Evolutionary conservation across 2,888 invertebrate genomes (phyloP).

Genomic region (Oscheius sp.): DNA sequence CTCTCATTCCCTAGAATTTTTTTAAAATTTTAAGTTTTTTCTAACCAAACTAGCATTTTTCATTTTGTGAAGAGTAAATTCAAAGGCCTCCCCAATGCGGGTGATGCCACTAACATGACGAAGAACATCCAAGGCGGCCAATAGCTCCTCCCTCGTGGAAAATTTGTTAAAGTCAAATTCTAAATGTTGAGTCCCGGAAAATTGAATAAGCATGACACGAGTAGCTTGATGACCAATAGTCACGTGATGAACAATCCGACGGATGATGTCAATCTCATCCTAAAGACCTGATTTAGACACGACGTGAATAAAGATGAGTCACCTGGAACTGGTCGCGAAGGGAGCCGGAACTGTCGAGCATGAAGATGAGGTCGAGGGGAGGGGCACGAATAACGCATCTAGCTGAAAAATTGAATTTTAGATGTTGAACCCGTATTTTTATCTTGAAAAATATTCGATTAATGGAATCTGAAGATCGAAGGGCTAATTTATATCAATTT

Average conservation of each 20-base stretch:
- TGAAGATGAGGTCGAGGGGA: slow-evolving; percentile 67
- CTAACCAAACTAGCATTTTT: slow-evolving; percentile 35
- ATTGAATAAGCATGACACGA: slow-evolving; percentile 67
- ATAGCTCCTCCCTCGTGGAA: slow-evolving; percentile 59
- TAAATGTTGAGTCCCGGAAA: slow-evolving; percentile 68
- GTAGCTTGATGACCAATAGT: slow-evolving; percentile 66
- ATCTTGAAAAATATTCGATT: too few species aligned
- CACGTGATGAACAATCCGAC: slow-evolving; percentile 63
- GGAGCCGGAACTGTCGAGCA: slow-evolving; percentile 68
- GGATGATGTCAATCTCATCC: slow-evolving; percentile 67
- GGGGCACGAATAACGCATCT: slow-evolving; percentile 65
- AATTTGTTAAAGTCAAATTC: slow-evolving; percentile 68
- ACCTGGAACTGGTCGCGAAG: slow-evolving; percentile 63
- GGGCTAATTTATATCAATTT: too few species aligned
- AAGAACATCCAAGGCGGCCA: slow-evolving; percentile 61
- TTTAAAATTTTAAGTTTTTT: neutral
- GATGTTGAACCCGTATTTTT: too few species aligned
- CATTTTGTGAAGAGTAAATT: slow-evolving; percentile 59
- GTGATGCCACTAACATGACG: slow-evolving; percentile 69
- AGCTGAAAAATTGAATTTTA: slow-evolving; percentile 49
- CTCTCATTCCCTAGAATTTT: slow-evolving; percentile 59
- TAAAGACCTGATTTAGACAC: slow-evolving; percentile 33
- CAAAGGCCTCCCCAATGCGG: slow-evolving; percentile 67
- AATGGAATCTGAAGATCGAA: too few species aligned
- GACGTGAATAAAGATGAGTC: neutral